Conservation (phyloP, 2,888 invertebrate genomes). For the Keiferia lycopersicella region DNA sequence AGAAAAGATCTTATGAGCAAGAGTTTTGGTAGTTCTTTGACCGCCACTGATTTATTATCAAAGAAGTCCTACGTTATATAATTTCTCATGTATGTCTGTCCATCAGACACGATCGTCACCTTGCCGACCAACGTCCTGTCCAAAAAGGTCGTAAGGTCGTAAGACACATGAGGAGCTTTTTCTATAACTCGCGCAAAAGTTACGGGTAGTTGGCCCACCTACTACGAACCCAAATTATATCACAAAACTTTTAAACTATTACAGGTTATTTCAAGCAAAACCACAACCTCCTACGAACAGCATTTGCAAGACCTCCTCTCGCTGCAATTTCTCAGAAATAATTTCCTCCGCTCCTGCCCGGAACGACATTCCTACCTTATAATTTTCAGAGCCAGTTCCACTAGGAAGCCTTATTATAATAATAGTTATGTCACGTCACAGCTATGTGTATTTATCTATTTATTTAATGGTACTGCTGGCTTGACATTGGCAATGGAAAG, state of each 20-base stretch:
- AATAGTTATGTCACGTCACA: constrained; percentile 14
- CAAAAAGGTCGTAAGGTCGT: too few relatives aligned
- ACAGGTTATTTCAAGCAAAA: background rate
- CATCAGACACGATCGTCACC: too few relatives aligned
- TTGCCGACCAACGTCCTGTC: too few relatives aligned
- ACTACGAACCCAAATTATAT: too few relatives aligned
- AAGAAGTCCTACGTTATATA: too few relatives aligned
- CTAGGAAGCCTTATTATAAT: constrained; percentile 18
- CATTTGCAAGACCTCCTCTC: background rate
- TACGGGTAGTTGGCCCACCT: too few relatives aligned
- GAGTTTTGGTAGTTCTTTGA: too few relatives aligned
- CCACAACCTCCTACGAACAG: background rate
- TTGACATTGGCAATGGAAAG: background rate
- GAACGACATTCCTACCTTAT: constrained; percentile 18
- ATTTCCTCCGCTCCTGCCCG: background rate
- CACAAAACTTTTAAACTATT: background rate
- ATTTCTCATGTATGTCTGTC: too few relatives aligned
- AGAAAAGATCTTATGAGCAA: too few relatives aligned
- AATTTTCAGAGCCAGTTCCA: constrained; percentile 16
- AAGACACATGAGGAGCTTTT: too few relatives aligned
- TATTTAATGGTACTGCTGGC: constrained; percentile 2
- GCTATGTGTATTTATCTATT: constrained; percentile 16
- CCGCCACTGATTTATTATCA: too few relatives aligned
- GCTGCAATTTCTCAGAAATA: background rate
- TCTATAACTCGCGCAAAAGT: too few relatives aligned